phyloP scores from a whole-genome alignment of 2,888 invertebrate genomes.

The Drosophila kanekoi region DNA sequence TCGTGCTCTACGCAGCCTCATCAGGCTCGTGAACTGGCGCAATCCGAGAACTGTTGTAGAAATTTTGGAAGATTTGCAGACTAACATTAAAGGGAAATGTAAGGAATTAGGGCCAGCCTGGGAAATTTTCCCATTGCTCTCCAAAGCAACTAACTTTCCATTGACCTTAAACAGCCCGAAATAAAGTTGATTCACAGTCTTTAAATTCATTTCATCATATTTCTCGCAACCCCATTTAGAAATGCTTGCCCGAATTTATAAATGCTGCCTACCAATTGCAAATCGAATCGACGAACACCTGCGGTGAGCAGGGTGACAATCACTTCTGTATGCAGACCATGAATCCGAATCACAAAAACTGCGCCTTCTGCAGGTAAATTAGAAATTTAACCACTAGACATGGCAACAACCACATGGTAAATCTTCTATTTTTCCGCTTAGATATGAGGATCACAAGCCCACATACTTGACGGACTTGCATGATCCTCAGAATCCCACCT shows the following conservation, averaged over 20 bases:
- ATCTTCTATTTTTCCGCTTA: slow-evolving; percentile 19
- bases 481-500: slow-evolving; percentile 95
- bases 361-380: slow-evolving; percentile 90
- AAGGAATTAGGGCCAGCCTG: no score
- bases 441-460: slow-evolving; percentile 88
- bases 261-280: slow-evolving; percentile 96
- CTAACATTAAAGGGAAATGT: no score
- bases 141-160: no score
- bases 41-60: no score
- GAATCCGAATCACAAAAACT: slow-evolving; percentile 90
- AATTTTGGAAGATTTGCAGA: no score
- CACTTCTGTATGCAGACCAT: slow-evolving; percentile 97
- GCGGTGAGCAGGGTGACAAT: slow-evolving; percentile 92
- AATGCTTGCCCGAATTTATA: slow-evolving; percentile 98
- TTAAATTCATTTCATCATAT: background rate
- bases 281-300: slow-evolving; percentile 98
- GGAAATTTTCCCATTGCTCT: no score
- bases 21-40: no score
- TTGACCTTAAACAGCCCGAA: no score
- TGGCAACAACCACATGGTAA: background rate
- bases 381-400: no score
- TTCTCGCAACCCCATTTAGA: slow-evolving; percentile 86
- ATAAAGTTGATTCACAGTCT: background rate
- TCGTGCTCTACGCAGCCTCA: no score
- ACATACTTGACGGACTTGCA: slow-evolving; percentile 95